Percentiles rank a stretch among this genome's conserved stretches.
Conservation (phyloP, 2,797 vertebrate genomes). For the Calcarius lapponicus region DNA sequence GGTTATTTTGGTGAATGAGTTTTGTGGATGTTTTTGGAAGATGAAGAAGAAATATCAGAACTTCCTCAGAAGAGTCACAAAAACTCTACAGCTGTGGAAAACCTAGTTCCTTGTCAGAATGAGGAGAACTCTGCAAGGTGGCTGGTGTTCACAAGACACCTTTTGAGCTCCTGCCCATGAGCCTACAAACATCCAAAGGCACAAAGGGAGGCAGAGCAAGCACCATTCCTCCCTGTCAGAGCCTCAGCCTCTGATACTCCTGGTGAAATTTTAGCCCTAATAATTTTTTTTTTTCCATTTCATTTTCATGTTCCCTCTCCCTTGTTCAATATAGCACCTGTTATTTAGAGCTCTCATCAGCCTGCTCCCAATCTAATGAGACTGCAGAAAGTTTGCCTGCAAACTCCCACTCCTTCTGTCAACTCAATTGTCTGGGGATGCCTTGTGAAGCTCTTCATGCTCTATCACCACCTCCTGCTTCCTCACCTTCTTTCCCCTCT, state of each 20-base stretch:
- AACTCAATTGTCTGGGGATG: slow-evolving; percentile 56
- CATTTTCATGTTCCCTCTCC: neutral
- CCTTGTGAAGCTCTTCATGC: slow-evolving; percentile 44
- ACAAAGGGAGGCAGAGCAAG: neutral
- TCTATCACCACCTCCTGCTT: slow-evolving; percentile 56
- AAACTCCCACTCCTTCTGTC: slow-evolving; percentile 67
- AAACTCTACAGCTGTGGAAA: neutral
- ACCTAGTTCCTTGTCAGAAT: neutral
- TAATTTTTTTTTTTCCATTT: neutral
- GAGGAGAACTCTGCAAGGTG: neutral
- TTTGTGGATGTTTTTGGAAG: neutral
- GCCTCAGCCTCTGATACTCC: neutral
- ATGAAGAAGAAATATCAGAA: neutral
- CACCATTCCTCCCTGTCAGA: neutral
- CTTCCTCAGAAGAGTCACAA: neutral
- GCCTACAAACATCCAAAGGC: neutral
- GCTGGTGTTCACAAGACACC: neutral
- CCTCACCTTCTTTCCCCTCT: slow-evolving; percentile 59
- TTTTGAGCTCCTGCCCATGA: neutral
- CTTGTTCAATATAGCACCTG: slow-evolving; percentile 49
- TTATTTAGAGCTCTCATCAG: slow-evolving; percentile 57
- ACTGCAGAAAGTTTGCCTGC: slow-evolving; percentile 58
- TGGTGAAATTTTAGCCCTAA: neutral
- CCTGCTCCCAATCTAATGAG: slow-evolving; percentile 43
- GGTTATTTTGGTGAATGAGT: neutral